These are phyloP conservation scores for Rhyacophila evoluta DNA, from an alignment of 2,888 invertebrate genomes.

Conservation along the genomic window DNA sequence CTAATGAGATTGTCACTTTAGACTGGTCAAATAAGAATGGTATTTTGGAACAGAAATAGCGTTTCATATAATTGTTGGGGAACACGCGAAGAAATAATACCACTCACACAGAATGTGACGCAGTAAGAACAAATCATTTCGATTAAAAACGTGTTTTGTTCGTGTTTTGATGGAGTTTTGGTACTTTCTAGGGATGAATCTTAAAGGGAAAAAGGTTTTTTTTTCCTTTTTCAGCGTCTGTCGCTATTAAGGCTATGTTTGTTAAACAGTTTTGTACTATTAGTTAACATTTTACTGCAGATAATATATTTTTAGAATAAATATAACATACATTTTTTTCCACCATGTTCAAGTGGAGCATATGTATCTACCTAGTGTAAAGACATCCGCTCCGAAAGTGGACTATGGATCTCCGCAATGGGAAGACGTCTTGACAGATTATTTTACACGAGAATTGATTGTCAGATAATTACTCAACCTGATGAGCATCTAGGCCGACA, in stretches of 20 bases:
- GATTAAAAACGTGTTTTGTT: conserved; percentile 13
- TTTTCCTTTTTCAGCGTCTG: neutral
- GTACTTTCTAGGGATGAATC: conserved; percentile 6
- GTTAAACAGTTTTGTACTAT: neutral
- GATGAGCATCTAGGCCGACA: too few relatives aligned
- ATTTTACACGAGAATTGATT: too few relatives aligned
- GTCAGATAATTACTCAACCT: too few relatives aligned
- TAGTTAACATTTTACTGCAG: too few relatives aligned
- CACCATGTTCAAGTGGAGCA: too few relatives aligned
- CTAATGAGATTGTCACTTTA: neutral
- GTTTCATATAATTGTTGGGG: neutral
- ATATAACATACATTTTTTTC: too few relatives aligned
- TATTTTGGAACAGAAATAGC: neutral
- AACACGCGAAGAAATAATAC: conserved; percentile 1
- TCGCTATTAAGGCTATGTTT: neutral
- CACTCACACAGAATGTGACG: neutral
- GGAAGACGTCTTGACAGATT: too few relatives aligned
- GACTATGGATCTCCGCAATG: too few relatives aligned
- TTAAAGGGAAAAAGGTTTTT: neutral
- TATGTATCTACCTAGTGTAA: too few relatives aligned
- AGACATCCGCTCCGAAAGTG: too few relatives aligned
- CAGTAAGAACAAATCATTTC: conserved; percentile 11
- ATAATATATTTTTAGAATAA: too few relatives aligned
- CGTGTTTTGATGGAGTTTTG: neutral
- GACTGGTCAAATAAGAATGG: neutral